Base-by-base conservation (phyloP, 2,113 vertebrate species). In the Cebus imitator region DNA sequence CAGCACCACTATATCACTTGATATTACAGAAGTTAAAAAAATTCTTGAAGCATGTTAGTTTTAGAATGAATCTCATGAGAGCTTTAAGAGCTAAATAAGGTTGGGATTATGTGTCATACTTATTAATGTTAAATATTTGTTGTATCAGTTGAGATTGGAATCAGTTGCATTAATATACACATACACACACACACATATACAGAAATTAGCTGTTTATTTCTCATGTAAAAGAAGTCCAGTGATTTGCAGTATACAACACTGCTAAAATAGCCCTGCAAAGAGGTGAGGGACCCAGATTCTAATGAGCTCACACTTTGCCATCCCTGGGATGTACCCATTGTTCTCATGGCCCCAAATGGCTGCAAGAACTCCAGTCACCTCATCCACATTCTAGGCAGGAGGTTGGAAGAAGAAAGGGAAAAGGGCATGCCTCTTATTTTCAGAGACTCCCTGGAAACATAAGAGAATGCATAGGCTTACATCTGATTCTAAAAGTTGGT, bases 1-100 rank as follows among this genome's bases (percentile, higher is more conserved):
- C 3, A 48, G 18, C 25, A 30, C 18, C 16, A 18, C 17, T 43
- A 25, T 10, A 35, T 9, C 45, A 35, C 45, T 13, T 82, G 55
- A 37, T 6, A 70, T 88, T 84, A 57, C 66, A 87, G 72, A 91
- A 90, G 14, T 75, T 32, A 18, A 58, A 96, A 66, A 66, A 8
- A 76, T 87, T 58, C 21, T 37, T 27, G 48, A 75, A 75, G 68
- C 32, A 43, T 61, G 37, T 72, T 80, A 40, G 4, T 18, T 80
- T 97, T 80, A 3, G 9, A 48, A 92, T 32, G 75, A 79, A 61
- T n/a, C 45, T 92, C 23, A 17, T 75, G 25, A 50, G 68, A 21
- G 6, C 3, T 21, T 75, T 70, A 87, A 43, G 30, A 90, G 20
- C 43, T 85, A 48, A 85, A 50, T 35, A 94, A 91, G 88, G 80